Conservation (phyloP, 2,113 vertebrate genomes). For the Haplotaxodon microlepis region DNA sequence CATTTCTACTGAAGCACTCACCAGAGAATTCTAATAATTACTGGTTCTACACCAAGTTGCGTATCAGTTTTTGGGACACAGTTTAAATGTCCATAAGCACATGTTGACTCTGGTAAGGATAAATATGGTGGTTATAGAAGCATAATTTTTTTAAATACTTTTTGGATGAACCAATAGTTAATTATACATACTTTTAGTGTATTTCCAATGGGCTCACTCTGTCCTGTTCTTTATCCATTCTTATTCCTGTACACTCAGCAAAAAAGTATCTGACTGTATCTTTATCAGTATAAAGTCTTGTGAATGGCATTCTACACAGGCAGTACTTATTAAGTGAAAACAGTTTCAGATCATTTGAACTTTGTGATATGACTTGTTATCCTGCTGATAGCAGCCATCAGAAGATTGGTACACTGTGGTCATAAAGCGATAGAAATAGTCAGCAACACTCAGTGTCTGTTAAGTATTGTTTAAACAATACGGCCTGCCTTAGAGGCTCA, state of each 20-base stretch:
- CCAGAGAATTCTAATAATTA: constrained; percentile 3
- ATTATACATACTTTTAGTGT: background rate
- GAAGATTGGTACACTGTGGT: background rate
- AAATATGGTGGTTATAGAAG: background rate
- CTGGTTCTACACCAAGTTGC: background rate
- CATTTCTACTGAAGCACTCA: constrained; percentile 28
- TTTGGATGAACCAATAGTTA: background rate
- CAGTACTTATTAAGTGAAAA: background rate
- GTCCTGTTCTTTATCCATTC: background rate
- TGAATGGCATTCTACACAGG: background rate
- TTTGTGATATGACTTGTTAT: background rate
- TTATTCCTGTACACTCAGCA: background rate
- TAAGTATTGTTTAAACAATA: background rate
- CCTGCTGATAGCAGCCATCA: background rate
- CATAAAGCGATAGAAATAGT: background rate
- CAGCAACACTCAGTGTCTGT: background rate
- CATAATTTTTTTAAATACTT: background rate
- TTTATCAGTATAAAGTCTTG: background rate
- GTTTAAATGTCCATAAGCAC: background rate
- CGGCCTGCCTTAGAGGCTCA: rapidly evolving
- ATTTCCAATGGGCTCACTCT: background rate
- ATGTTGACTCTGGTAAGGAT: background rate
- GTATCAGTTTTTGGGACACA: constrained; percentile 56
- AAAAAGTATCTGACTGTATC: background rate
- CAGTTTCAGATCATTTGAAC: background rate